Evolutionary conservation across 2,113 vertebrate genomes (phyloP).

Genomic region (Chascanopsetta lugubris): DNA sequence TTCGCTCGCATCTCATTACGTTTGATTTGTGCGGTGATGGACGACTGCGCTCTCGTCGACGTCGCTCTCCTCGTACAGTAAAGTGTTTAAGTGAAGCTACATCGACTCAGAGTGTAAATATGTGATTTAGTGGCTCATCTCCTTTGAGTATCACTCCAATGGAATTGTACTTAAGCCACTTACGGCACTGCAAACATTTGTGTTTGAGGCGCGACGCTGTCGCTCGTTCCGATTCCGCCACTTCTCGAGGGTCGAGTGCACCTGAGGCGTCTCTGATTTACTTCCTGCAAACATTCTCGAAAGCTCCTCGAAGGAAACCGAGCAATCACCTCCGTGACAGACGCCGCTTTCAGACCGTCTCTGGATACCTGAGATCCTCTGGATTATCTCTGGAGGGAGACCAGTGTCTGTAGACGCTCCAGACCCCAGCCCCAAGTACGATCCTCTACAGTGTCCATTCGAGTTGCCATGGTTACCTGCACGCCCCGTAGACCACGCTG

Average conservation of each 20-base stretch:
- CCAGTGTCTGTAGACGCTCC: no score
- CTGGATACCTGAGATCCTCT: no score
- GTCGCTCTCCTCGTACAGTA: neutral
- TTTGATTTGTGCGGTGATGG: conserved; percentile 41
- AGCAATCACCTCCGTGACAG: conserved; percentile 23
- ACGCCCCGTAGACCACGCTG: no score
- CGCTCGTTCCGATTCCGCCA: conserved; percentile 25
- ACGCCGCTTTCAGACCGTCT: conserved; percentile 8
- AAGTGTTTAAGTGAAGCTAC: neutral
- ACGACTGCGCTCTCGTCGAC: conserved; percentile 16
- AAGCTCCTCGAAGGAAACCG: conserved; percentile 15
- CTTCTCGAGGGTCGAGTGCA: neutral
- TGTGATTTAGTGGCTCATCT: neutral
- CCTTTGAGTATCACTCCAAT: conserved; percentile 17
- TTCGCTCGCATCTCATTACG: conserved; percentile 42
- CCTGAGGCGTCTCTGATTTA: conserved; percentile 29
- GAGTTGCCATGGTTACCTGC: no score
- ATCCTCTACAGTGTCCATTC: no score
- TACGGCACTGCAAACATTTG: conserved; percentile 13
- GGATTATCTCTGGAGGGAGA: no score
- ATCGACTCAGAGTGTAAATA: neutral
- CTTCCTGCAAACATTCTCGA: conserved; percentile 21
- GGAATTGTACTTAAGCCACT: conserved; percentile 5
- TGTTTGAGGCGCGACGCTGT: conserved; percentile 15
- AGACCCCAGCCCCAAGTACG: no score